Percentiles rank a stretch among this genome's conserved stretches.
These are phyloP conservation scores for Eumaeus atala DNA, from an alignment of 1,140 invertebrate species.

Conservation along the genomic window DNA sequence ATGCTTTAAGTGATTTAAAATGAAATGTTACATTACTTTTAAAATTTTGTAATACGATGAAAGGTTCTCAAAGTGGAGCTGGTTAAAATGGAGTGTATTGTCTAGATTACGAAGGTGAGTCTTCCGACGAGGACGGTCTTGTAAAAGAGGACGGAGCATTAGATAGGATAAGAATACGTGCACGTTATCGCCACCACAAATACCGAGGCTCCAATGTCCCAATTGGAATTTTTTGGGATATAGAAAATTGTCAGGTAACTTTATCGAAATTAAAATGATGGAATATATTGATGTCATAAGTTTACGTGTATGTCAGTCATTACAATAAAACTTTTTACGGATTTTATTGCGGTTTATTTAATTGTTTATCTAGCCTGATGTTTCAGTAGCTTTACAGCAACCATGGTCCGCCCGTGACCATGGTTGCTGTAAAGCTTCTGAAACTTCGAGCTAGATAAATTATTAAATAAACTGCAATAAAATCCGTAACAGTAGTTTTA, in stretches of 20 bases:
- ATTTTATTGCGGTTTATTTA: too few relatives aligned
- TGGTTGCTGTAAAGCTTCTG: too few relatives aligned
- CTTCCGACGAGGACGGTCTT: constrained; percentile 51
- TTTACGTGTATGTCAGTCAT: too few relatives aligned
- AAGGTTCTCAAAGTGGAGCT: background rate
- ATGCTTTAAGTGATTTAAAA: constrained; percentile 15
- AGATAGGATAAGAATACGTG: constrained; percentile 52
- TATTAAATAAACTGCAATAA: too few relatives aligned
- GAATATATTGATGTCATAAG: too few relatives aligned
- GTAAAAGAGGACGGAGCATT: constrained; percentile 42
- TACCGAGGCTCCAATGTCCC: constrained; percentile 64
- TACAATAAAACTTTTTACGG: too few relatives aligned
- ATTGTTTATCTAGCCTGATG: too few relatives aligned
- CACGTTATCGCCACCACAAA: constrained; percentile 54
- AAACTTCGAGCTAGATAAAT: too few relatives aligned
- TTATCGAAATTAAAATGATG: constrained; percentile 19
- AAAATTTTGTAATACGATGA: too few relatives aligned
- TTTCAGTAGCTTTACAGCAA: too few relatives aligned
- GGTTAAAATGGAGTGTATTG: background rate
- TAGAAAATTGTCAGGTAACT: constrained; percentile 87
- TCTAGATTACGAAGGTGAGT: constrained; percentile 60
- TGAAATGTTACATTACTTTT: background rate
- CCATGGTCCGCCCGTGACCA: too few relatives aligned
- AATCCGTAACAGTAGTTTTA: too few relatives aligned
- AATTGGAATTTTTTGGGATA: constrained; percentile 95